Base-by-base conservation (phyloP, 1,140 invertebrate species). In the Mylabris phalerata region DNA sequence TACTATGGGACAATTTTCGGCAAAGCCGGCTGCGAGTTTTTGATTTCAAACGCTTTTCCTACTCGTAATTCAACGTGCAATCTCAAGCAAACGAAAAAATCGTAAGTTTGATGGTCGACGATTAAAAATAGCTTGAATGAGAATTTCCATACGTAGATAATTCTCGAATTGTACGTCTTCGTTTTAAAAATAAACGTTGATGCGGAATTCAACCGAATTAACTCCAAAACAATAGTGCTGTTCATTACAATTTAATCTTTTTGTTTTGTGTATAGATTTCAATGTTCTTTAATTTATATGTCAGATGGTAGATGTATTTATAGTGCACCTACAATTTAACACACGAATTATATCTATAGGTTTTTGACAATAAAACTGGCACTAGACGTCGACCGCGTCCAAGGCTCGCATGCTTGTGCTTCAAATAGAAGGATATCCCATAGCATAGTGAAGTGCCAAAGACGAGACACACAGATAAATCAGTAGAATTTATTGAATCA, bases 341-440 rank as follows among this genome's bases (percentile, higher is more conserved):
- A 32, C 7, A 32, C 4, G 7, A 32, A 32, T 32, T 32, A 45
- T 54, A 54, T 54, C 46, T 54, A 46, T 54, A 54, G 27, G 32
- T 43, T 54, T 42, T 44, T 54, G 39, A 38, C 51, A 26, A 25
- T 38, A 54, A 42, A 54, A 54, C 51, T 54, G 51, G 51, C 51
- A 54, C 51, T 54, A 54, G 45, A 44, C 42, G 43, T 13, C 51
- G 51, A 54, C 51, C 51, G 51, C 32, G 51, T 59, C 56, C 59
- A 68, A 68, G 63, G 62, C 60, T 59, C 62, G 62, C 64, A 64
- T 66, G 64, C 62, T 55, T 59, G 62, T 32, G 49, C 67, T 66
- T 56, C 60, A 68, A 68, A 68, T 68, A 68, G 62, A 62, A 59
- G 44, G 32, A 61, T 63, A 64, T 52, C 50, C 62, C 61, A 63